Base-by-base conservation (phyloP, 2,888 invertebrate species). In the Trachelus tabidus region DNA sequence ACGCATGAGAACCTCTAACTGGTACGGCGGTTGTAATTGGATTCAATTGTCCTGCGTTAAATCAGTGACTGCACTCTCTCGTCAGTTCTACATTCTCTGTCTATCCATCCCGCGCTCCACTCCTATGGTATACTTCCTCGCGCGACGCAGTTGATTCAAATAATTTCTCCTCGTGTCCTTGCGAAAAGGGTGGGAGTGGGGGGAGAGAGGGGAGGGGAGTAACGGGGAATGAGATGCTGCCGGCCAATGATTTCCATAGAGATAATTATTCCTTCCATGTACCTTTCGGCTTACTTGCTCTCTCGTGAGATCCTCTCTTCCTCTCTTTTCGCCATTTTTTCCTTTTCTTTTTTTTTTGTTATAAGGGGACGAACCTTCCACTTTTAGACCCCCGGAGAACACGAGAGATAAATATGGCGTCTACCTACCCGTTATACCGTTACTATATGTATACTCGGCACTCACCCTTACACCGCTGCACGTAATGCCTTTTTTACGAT, bases 41-140 rank as follows among this genome's bases (percentile, higher is more conserved):
- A 91, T 91, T 91, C 90, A 90, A 91, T 91, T 91, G 91, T 91
- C 90, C 91, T 90, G 89, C 90, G 90, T 91, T 91, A 90, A 91
- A 91, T 91, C 90, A 90, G 90, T 89, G 89, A 90, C 90, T 89
- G 89, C 88, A 85, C 87, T 87, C 87, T 84, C 83, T 85, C 83
- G 83, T 82, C 85, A 83, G 82, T 84, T 85, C 85, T 84, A 83
- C 84, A 82, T 85, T 87, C 86, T 84, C 82, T 84, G 86, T 85
- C 86, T 84, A 87, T 89, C 87, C 87, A 85, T 87, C 87, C 56
- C 87, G 85, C 87, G 85, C 87, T 86, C 83, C 87, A 87, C 56
- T 23, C 56, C 40, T 23, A 40, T 4, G 40, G 40, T 40, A 40
- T 23, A 40, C 40, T 23, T 15, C 23, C 23, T 9, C 85, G 84